These are phyloP conservation scores for Fistularia commersonii DNA, from an alignment of 2,797 vertebrate genomes.

Conservation along the genomic window DNA sequence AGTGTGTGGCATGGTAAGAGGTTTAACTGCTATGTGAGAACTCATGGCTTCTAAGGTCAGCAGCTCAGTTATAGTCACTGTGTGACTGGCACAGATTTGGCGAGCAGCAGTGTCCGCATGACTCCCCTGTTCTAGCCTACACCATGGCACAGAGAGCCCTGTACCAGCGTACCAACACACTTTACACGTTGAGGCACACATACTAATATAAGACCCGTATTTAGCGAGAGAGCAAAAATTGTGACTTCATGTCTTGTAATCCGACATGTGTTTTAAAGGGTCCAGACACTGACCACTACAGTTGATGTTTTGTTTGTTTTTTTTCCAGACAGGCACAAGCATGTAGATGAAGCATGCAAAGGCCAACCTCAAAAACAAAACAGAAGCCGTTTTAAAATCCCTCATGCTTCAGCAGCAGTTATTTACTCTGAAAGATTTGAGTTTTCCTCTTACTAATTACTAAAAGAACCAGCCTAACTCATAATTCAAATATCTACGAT, in stretches of 20 bases:
- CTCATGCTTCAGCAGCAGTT: conserved; percentile 42
- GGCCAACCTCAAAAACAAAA: conserved; percentile 51
- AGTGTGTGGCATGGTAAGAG: conserved; percentile 73
- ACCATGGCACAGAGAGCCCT: conserved; percentile 73
- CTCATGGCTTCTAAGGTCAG: conserved; percentile 72
- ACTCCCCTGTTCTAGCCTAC: conserved; percentile 75
- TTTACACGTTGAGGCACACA: conserved; percentile 61
- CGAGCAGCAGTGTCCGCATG: conserved; percentile 70
- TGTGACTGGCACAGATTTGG: conserved; percentile 81
- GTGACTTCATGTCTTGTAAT: too few relatives aligned
- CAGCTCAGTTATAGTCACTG: conserved; percentile 76
- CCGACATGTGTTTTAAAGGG: conserved; percentile 54
- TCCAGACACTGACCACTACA: too few relatives aligned
- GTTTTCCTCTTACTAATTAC: conserved; percentile 1
- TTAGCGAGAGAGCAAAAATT: too few relatives aligned
- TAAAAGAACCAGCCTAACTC: neutral
- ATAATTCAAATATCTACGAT: too few relatives aligned
- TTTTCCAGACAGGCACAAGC: too few relatives aligned
- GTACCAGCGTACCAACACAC: conserved; percentile 66
- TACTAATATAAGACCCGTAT: too few relatives aligned
- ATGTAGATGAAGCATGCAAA: conserved; percentile 43
- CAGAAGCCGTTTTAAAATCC: conserved; percentile 41
- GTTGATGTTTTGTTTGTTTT: too few relatives aligned
- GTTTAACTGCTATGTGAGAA: conserved; percentile 77
- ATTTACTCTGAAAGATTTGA: conserved; percentile 33